These are phyloP conservation scores for Chiloscyllium plagiosum DNA, from an alignment of 2,113 vertebrate species.

Conservation along the genomic window DNA sequence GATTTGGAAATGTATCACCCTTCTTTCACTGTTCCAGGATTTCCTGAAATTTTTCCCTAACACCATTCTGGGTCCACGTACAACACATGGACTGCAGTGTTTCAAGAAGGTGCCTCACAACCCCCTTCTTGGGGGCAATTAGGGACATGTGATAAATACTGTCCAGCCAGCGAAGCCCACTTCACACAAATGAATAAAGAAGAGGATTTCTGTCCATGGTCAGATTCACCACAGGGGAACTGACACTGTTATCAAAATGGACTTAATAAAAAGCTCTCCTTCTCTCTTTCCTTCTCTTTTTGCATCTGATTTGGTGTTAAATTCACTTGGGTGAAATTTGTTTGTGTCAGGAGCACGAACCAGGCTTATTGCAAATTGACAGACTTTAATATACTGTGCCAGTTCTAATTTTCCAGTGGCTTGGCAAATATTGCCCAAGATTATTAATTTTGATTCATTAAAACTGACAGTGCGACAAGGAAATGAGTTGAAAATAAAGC, in stretches of 20 bases:
- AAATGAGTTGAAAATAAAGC: neutral
- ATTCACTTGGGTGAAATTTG: neutral
- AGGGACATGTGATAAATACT: too few species aligned
- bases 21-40: too few species aligned
- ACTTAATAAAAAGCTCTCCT: neutral
- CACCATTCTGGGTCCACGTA: too few species aligned
- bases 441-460: neutral
- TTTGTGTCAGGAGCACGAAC: neutral
- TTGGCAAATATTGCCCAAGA: neutral
- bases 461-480: neutral
- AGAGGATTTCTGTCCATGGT: neutral
- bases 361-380: neutral
- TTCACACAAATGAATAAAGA: neutral
- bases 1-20: too few species aligned
- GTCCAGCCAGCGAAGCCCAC: too few species aligned
- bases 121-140: too few species aligned
- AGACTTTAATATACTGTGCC: neutral
- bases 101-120: too few species aligned
- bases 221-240: neutral
- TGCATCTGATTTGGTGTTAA: neutral
- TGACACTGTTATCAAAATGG: neutral
- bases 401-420: neutral
- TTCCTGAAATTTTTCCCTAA: too few species aligned
- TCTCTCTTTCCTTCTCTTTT: neutral
- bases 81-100: too few species aligned